phyloP scores from a whole-genome alignment of 2,113 vertebrate genomes.

The Saguinus midas region DNA sequence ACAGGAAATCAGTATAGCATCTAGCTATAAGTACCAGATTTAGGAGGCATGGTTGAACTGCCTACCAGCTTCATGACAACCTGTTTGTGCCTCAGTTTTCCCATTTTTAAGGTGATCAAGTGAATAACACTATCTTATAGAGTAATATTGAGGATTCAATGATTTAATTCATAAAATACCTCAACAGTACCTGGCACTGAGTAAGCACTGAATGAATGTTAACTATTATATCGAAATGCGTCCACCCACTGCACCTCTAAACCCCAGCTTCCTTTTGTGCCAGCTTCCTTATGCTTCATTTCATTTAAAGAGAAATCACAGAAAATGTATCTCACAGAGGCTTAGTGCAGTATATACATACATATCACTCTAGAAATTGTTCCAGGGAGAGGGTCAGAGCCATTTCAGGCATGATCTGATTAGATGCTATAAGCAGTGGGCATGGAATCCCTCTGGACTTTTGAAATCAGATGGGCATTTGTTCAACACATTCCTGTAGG shows the following conservation, averaged over 20 bases:
- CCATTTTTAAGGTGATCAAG: background rate
- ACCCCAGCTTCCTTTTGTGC: background rate
- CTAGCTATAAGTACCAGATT: background rate
- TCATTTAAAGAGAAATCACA: constrained; percentile 3
- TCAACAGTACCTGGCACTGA: background rate
- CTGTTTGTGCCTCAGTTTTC: background rate
- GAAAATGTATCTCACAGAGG: background rate
- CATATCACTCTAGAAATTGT: background rate
- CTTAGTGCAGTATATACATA: background rate
- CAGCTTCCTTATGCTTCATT: background rate
- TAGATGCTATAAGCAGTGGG: constrained; percentile 29
- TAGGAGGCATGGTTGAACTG: background rate
- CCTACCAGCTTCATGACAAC: background rate
- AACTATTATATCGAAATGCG: background rate
- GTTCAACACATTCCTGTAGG: constrained; percentile 55
- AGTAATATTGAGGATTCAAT: background rate
- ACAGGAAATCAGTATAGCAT: background rate
- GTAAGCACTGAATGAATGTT: background rate
- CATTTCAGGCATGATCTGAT: constrained; percentile 52
- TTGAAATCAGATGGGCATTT: constrained; percentile 58
- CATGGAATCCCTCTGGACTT: constrained; percentile 50
- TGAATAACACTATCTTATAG: background rate
- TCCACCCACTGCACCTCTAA: background rate
- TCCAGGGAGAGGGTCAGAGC: constrained; percentile 14
- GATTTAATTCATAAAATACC: background rate